phyloP scores from a whole-genome alignment of 2,797 vertebrate genomes.

The Pteronotus mesoamericanus region DNA sequence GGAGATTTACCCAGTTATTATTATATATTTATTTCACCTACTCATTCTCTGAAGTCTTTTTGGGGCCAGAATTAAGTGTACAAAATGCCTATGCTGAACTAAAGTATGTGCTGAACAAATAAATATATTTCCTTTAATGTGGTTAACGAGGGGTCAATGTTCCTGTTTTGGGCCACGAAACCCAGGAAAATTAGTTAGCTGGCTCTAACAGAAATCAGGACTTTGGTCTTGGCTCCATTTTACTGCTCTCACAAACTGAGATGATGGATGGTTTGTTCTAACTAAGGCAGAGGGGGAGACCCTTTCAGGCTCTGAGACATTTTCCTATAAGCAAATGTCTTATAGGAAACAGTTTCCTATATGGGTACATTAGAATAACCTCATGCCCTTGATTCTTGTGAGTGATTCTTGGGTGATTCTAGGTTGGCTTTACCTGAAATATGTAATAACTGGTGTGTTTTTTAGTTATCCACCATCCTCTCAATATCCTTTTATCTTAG shows the following conservation, averaged over 20 bases:
- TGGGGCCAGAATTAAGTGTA: not conserved
- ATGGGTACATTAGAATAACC: not conserved
- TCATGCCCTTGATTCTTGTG: not conserved
- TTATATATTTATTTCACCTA: not conserved
- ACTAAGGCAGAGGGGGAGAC: not conserved
- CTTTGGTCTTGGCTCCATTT: not conserved
- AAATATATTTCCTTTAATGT: not conserved
- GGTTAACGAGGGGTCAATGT: not conserved
- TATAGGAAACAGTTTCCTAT: no score
- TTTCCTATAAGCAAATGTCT: not conserved
- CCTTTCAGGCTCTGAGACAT: not conserved
- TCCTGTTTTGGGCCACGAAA: not conserved
- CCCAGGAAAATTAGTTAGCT: not conserved
- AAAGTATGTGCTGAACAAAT: not conserved
- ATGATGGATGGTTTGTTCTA: not conserved
- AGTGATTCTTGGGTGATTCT: not conserved
- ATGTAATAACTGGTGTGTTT: not conserved
- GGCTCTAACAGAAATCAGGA: not conserved
- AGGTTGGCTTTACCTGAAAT: not conserved
- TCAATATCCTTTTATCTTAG: not conserved
- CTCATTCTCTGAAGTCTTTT: not conserved
- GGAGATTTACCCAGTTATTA: not conserved
- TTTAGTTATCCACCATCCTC: not conserved
- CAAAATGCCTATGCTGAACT: not conserved
- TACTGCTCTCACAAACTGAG: not conserved